Percentiles rank a stretch among this genome's conserved stretches.
Conservation (phyloP, 2,113 vertebrate species). For the Erythrocebus patas region DNA sequence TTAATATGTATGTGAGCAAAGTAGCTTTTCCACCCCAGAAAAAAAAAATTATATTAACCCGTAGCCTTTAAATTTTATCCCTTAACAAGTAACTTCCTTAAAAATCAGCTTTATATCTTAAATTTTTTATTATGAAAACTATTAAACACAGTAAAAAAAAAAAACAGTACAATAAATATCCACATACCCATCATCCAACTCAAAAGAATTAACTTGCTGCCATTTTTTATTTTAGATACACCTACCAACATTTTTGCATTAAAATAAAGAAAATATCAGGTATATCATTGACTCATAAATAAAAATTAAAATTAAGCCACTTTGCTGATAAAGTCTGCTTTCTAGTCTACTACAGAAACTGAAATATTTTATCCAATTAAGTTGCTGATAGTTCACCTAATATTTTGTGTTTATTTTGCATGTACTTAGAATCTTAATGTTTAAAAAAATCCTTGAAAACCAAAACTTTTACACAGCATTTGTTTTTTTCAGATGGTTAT, state of each 20-base stretch:
- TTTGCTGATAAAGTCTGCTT: neutral
- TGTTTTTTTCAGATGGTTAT: neutral
- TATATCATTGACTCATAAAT: neutral
- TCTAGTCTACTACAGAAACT: neutral
- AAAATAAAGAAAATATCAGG: neutral
- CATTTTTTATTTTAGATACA: neutral
- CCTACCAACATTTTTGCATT: neutral
- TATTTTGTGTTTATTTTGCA: neutral
- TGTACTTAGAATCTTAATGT: neutral
- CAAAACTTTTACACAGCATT: neutral
- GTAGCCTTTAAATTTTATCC: neutral
- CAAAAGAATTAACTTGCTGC: neutral
- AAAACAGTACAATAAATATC: neutral
- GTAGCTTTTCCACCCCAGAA: neutral
- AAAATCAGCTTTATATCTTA: neutral
- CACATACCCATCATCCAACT: neutral
- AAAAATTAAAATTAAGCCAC: neutral
- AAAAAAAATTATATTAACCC: neutral
- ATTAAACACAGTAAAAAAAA: neutral
- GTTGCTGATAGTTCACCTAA: neutral
- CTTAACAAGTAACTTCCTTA: neutral
- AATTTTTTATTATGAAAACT: neutral
- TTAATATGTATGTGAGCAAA: neutral
- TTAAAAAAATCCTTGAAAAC: neutral
- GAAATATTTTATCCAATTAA: neutral